Base-by-base conservation (phyloP, 92 coral and sea anemone genomes). In the Anthopleura xanthogrammica region DNA sequence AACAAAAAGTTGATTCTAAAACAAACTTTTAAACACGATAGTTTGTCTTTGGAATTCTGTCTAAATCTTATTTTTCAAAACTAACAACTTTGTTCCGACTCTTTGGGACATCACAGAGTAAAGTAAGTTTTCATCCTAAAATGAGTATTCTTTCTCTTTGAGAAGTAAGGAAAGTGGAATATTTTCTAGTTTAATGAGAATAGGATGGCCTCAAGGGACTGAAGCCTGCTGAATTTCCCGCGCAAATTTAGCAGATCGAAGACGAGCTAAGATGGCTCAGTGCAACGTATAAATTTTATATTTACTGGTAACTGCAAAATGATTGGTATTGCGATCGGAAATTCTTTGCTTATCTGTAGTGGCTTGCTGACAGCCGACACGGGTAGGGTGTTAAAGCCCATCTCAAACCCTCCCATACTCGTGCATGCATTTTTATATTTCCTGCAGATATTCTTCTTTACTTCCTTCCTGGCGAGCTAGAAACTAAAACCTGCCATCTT, bases 361-460 rank as follows among this genome's bases (percentile, higher is more conserved):
- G 86, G 84, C 85, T 94, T 85, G 85, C 78, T 91, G 98, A 94
- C 98, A 94, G 93, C 83, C 90, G 91, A 77, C 90, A 77, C 88
- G 85, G 87, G 97, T 82, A 82, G 84, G 82, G 71, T 74, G 68
- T 87, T 57, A 82, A 60, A 66, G 20, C 77, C 82, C 56, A 17
- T 79, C 88, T 48, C 40, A 43, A 23, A 50, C 85, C 79, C 83
- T 60, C 71, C 77, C 76, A 42, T 16, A 13, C 85, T 54, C 52
- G 41, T 22, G 56, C 72, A 66, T 2, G 74, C 75, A 88, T 83
- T 83, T 80, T 77, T 83, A 83, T 82, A 82, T 91, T 91, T 88
- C 94, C 94, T 85, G 84, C 29, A 74, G 83, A 74, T 77, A 77
- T 64, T 83, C 82, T 82, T 80, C 72, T 55, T 16, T 52, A 86